Percentiles rank a stretch among this genome's conserved stretches.
Evolutionary conservation across 2,888 invertebrate species (phyloP).

Genomic region (Agriopis leucophaearia): DNA sequence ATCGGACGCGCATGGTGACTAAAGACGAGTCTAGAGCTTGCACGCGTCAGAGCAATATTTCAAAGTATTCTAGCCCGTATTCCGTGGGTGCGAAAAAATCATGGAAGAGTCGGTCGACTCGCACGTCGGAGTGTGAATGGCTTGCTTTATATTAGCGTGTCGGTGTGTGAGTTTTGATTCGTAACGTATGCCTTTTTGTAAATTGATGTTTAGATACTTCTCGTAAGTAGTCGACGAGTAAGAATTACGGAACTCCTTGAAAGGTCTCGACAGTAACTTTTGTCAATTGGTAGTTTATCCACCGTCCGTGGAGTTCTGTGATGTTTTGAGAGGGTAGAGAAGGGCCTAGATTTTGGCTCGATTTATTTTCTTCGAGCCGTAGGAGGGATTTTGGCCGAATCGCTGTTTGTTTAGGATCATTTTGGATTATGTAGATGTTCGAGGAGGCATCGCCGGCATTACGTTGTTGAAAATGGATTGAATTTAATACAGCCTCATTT

Average conservation of each 20-base stretch:
- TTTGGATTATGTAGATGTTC: conserved; percentile 47
- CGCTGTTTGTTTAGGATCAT: conserved; percentile 56
- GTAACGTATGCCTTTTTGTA: conserved; percentile 18
- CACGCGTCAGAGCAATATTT: conserved; percentile 62
- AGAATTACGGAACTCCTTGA: conserved; percentile 1
- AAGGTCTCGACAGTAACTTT: conserved; percentile 5
- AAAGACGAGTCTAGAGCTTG: conserved; percentile 40
- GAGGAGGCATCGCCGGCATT: conserved; percentile 34
- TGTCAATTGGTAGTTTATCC: conserved; percentile 14
- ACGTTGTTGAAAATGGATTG: conserved; percentile 33
- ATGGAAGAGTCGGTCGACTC: conserved; percentile 41
- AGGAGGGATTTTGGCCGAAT: conserved; percentile 42
- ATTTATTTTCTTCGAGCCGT: conserved; percentile 51
- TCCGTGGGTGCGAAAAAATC: conserved; percentile 57
- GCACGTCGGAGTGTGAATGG: conserved; percentile 42
- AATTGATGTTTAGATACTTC: conserved; percentile 12
- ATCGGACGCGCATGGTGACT: conserved; percentile 38
- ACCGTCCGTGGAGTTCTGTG: background rate
- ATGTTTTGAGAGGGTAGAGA: conserved; percentile 24
- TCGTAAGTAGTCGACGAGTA: background rate
- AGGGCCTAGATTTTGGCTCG: conserved; percentile 42
- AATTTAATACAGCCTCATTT: conserved; percentile 22
- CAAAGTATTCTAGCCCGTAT: conserved; percentile 61
- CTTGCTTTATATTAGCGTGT: conserved; percentile 48
- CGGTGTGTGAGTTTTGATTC: conserved; percentile 45